These are phyloP conservation scores for Drosophila parthenogenetica DNA, from an alignment of 2,888 invertebrate species.

Conservation along the genomic window DNA sequence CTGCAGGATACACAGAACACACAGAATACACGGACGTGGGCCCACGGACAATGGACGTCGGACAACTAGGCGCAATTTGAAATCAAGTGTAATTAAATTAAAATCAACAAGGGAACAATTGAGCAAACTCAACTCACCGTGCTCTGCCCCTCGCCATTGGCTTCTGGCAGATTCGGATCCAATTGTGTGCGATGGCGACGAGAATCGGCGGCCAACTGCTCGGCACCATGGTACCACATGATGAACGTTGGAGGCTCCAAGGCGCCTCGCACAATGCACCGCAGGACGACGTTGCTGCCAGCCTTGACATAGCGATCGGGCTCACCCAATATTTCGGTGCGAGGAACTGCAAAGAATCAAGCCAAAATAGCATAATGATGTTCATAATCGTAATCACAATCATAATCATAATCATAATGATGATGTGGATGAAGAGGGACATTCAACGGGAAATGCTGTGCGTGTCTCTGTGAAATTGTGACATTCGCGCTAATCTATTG, in stretches of 20 bases:
- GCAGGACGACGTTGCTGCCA: slow-evolving; percentile 94
- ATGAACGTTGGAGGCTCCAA: slow-evolving; percentile 96
- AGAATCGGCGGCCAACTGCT: slow-evolving; percentile 84
- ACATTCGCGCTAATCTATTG: slow-evolving; percentile 77
- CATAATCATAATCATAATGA: slow-evolving; percentile 15
- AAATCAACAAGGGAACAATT: slow-evolving; percentile 75
- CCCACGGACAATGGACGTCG: slow-evolving; percentile 8
- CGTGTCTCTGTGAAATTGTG: slow-evolving; percentile 66
- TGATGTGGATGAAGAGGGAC: slow-evolving; percentile 16
- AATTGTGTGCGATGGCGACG: slow-evolving; percentile 84
- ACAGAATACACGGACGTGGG: slow-evolving; percentile 28
- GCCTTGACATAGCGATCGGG: slow-evolving; percentile 96
- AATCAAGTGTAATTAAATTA: slow-evolving; percentile 80
- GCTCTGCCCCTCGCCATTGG: slow-evolving; percentile 82
- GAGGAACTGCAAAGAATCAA: slow-evolving; percentile 89
- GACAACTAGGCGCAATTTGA: slow-evolving; percentile 46
- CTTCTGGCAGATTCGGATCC: slow-evolving; percentile 83
- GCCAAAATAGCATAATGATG: slow-evolving; percentile 7
- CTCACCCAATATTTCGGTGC: slow-evolving; percentile 95
- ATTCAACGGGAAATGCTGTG: slow-evolving; percentile 16
- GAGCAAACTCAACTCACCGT: slow-evolving; percentile 82
- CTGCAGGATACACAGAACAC: not conserved
- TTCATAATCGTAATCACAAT: not conserved
- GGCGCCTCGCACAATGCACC: slow-evolving; percentile 95
- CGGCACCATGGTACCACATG: slow-evolving; percentile 93